Evolutionary conservation across 2,888 invertebrate species (phyloP).

Genomic region (Calliphora vomitoria): DNA sequence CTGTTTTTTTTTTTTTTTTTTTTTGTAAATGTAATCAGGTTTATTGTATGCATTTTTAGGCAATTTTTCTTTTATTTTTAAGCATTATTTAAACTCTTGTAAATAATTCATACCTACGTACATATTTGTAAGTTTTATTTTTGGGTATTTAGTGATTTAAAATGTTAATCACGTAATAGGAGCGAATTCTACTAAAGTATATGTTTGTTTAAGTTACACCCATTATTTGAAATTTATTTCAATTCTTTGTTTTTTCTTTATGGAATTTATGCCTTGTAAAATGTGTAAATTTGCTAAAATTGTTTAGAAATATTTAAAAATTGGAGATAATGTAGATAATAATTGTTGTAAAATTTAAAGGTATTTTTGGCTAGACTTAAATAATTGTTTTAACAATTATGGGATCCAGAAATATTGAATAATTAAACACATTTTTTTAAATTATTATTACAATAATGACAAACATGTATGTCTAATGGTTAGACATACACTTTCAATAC

Average conservation of each 20-base stretch:
- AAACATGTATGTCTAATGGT: no score
- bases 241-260: neutral
- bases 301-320: neutral
- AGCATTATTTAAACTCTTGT: constrained; percentile 41
- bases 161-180: constrained; percentile 60
- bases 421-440: no score
- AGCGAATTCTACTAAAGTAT: constrained; percentile 22
- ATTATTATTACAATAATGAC: no score
- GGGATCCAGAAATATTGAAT: no score
- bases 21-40: constrained; percentile 21
- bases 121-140: neutral
- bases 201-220: constrained; percentile 20
- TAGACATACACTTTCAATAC: no score
- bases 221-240: constrained; percentile 49
- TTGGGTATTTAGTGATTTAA: constrained; percentile 10
- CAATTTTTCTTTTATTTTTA: constrained; percentile 22
- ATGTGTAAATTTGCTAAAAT: neutral
- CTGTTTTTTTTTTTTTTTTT: no score
- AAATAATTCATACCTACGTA: constrained; percentile 44
- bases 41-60: constrained; percentile 31
- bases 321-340: no score
- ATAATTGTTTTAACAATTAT: no score
- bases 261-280: neutral
- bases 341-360: no score
- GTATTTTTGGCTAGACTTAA: no score